A percentile compares a stretch with the other conserved stretches of the same genome.
phyloP scores from a whole-genome alignment of 2,888 invertebrate species.

The Ischnura elegans region DNA sequence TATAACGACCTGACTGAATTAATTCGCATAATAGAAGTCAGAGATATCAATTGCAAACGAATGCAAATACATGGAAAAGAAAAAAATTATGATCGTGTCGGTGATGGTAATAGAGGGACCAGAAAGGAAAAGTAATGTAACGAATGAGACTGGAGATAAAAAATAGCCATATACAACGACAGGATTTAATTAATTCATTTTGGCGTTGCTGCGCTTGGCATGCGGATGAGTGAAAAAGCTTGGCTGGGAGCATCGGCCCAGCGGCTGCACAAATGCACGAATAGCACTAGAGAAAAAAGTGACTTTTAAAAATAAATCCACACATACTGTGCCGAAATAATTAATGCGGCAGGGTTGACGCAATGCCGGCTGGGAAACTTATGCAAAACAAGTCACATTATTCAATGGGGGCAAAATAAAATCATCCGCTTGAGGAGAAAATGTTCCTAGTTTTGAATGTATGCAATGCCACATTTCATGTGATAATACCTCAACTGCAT shows the following conservation, averaged over 20 bases:
- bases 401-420: no score
- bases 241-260: not conserved
- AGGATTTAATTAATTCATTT: constrained; percentile 5
- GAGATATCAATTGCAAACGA: not conserved
- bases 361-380: no score
- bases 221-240: not conserved
- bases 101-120: not conserved
- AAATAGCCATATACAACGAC: not conserved
- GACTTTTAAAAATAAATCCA: not conserved
- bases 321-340: not conserved
- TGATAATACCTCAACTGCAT: no score
- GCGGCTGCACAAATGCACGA: not conserved
- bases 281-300: not conserved
- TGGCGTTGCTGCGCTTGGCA: constrained; percentile 4
- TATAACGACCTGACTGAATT: not conserved
- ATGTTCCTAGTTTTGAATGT: no score
- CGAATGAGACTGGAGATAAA: constrained; percentile 19
- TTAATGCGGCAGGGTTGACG: not conserved
- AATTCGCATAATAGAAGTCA: not conserved
- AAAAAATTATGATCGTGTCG: not conserved
- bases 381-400: no score
- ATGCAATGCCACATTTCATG: no score
- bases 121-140: not conserved
- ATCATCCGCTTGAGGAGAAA: no score
- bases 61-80: not conserved